Base-by-base conservation (phyloP, 2,797 vertebrate genomes). In the Cheirogaleus major region DNA sequence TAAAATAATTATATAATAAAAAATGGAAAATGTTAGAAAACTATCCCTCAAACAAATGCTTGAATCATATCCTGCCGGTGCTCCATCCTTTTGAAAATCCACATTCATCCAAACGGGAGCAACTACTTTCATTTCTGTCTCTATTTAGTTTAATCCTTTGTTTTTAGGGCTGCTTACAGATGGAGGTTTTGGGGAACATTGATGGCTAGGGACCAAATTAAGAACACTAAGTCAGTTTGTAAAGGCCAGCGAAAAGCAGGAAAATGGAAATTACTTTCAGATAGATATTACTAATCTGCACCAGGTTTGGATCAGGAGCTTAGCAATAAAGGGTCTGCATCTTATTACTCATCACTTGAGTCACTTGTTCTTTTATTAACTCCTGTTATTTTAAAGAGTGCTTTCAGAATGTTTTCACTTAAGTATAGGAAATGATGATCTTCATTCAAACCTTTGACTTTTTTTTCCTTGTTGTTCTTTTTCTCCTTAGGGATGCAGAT, bases 401-500 rank as follows among this genome's bases (percentile, higher is more conserved):
- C 69, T 48, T 96, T 95, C 55, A 22, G 70, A 87, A 91, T 91
- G 91, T 93, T 96, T 97, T 95, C 80, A 97, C 95, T 93, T 94
- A 96, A 85, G 57, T 48, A 23, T 52, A 90, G 94, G 96, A 95
- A 88, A 43, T 59, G 89, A 89, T 85, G 92, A 72, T 89, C 79
- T 95, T 70, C 20, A 38, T 75, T 38, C 45, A 96, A 96, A 85
- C 35, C 13, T 65, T 96, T 97, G 97, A 98, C 90, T 94, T 83
- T 92, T 5, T 76, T 25, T 98, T 90, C 45, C 45, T 45, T 87
- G 80, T 25, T 98, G 43, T 97, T 97, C 35, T 96, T 94, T 98
- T 95, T 98, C 96, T 97, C 97, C 61, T 80, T 97, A 99, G 99
- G 98, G 99, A 99, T 98, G 99, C 99, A 69, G 99, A 99, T 95